Conservation (phyloP, 2,113 vertebrate species). For the Mohoua ochrocephala region DNA sequence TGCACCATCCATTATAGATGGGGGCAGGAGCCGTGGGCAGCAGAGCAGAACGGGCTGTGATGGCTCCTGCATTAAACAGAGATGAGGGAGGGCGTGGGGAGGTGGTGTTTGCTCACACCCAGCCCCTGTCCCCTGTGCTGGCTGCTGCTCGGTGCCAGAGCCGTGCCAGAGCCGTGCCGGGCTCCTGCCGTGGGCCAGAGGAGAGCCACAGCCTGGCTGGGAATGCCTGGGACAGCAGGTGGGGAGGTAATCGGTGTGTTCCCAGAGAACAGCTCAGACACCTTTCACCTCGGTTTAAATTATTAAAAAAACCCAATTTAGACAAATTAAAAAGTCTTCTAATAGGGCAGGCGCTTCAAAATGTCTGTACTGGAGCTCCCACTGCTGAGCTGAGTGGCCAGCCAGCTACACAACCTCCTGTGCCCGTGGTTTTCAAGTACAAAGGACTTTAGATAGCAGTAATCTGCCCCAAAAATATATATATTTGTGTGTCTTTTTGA, state of each 20-base stretch:
- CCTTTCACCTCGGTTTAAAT: background rate
- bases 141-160: background rate
- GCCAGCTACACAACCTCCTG: background rate
- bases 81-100: background rate
- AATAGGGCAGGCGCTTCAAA: accelerated
- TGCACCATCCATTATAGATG: background rate
- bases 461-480: background rate
- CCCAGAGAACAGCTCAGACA: background rate
- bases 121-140: accelerated
- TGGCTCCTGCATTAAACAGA: background rate
- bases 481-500: background rate
- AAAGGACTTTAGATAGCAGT: background rate
- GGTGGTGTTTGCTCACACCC: background rate
- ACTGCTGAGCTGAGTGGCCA: background rate
- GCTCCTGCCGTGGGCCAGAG: background rate
- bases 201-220: background rate
- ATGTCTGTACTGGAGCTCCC: background rate
- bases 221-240: background rate
- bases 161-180: accelerated
- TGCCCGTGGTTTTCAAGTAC: accelerated
- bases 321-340: background rate
- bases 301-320: background rate
- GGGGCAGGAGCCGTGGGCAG: background rate
- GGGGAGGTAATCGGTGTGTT: background rate
- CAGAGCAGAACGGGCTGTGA: background rate